Evolutionary conservation across 2,113 vertebrate genomes (phyloP), one percentile per base, ranked within the genome.

Genomic region (Nestor notabilis): DNA sequence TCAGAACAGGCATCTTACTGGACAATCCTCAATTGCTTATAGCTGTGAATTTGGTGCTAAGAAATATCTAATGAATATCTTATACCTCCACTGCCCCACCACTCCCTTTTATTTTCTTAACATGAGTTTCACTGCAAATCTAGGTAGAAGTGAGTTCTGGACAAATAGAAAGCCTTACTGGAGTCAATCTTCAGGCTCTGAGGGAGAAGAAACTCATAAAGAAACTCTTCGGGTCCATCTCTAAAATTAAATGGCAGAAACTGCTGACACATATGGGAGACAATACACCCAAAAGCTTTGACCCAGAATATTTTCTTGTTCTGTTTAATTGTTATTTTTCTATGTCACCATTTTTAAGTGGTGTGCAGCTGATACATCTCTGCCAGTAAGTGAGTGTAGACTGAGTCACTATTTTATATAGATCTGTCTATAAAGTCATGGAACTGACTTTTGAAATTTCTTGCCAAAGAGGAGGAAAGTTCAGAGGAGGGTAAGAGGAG

Each of bases 361-460:
- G 55, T 44, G 90, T 94, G 79, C 79, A 92, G 63, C 83, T 89
- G 83, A 93, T 86, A 58, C 61, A 81, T 71, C 63, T 89, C 53
- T 96, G 83, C 94, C 93, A 95, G 94, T 95, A 83, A 95, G 64
- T 92, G 84, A 95, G 78, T 66, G 37, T 53, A 95, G 80, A 80
- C 82, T 95, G 93, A 96, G 66, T 95, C 91, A 92, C 84, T 69
- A 44, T 81, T 95, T 96, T 90, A 89, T 88, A 91, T 80, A 91
- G 64, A 83, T 93, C 66, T 95, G n/a, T 92, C 74, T 71, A 86
- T 91, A 95, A 95, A 96, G 55, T 72, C 90, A 69, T 50, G 56
- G 74, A 96, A 90, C 56, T 81, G 78, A 93, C 72, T 93, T 90
- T 31, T 79, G 80, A 86, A 85, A 77, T 85, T 83, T 71, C 91